Conservation (phyloP, 2,113 vertebrate species). For the Aleadryas rufinucha region DNA sequence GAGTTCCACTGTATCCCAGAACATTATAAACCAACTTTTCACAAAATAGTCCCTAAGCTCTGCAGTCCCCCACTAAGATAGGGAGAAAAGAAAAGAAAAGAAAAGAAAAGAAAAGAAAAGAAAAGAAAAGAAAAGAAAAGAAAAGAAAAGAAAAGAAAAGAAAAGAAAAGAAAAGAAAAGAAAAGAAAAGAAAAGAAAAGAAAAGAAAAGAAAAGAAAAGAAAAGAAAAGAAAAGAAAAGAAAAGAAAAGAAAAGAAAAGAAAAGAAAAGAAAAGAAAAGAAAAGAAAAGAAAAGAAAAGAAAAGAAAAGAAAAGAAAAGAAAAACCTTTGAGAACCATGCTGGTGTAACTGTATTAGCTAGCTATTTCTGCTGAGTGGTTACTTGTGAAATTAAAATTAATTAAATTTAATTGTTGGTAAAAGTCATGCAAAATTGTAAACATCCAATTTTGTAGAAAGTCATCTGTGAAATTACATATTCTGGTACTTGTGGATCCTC, state of each 20-base stretch:
- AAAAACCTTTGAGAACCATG: neutral
- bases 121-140: neutral
- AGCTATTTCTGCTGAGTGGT: neutral
- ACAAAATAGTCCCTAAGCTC: neutral
- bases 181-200: neutral
- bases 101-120: neutral
- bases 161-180: accelerated
- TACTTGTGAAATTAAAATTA: neutral
- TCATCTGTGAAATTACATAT: neutral
- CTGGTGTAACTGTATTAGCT: neutral
- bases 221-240: neutral
- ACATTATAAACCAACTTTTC: neutral
- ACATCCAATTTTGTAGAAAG: neutral
- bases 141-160: neutral
- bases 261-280: accelerated
- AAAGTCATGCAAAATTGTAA: neutral
- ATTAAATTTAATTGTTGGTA: neutral
- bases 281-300: neutral
- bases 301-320: neutral
- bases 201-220: neutral
- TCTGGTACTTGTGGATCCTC: neutral
- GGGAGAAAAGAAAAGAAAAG: accelerated
- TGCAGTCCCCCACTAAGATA: neutral
- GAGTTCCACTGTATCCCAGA: neutral
- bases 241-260: neutral